A percentile compares a stretch with the other conserved stretches of the same genome.
Evolutionary conservation across 2,113 vertebrate species (phyloP).

Genomic region (Sylvietta virens): DNA sequence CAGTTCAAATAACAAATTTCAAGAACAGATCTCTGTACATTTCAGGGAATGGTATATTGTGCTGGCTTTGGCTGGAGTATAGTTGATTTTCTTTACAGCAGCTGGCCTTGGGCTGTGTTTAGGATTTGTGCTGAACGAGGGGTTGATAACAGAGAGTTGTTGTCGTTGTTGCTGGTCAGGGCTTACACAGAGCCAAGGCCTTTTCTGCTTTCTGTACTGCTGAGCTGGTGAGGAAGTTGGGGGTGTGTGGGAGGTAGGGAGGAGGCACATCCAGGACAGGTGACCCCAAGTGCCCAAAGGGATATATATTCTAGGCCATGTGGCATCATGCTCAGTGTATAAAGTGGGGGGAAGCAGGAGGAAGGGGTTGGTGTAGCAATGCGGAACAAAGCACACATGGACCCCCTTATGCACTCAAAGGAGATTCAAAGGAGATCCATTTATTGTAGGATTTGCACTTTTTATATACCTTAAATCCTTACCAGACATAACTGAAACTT

Average conservation of each 20-base stretch:
- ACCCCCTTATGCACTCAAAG: no score
- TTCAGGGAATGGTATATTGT: background rate
- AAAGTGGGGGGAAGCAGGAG: background rate
- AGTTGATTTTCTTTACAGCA: background rate
- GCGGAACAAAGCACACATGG: no score
- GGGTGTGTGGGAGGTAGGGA: background rate
- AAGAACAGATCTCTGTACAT: background rate
- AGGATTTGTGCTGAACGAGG: background rate
- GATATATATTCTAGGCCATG: background rate
- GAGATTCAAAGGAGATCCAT: no score
- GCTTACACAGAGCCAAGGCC: background rate
- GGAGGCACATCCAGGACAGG: background rate
- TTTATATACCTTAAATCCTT: no score
- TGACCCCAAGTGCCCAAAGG: background rate
- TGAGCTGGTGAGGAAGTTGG: fast-evolving
- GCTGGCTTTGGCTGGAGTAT: background rate
- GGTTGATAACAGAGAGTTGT: background rate
- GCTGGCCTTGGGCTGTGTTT: background rate
- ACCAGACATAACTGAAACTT: no score
- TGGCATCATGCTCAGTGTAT: background rate
- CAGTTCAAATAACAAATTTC: background rate
- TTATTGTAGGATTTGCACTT: no score
- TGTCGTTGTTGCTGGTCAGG: background rate
- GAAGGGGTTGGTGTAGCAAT: no score
- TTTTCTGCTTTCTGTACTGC: background rate